Evolutionary conservation across 2,797 vertebrate genomes (phyloP), one percentile per base, ranked within the genome.

Genomic region (Propithecus deckenii): DNA sequence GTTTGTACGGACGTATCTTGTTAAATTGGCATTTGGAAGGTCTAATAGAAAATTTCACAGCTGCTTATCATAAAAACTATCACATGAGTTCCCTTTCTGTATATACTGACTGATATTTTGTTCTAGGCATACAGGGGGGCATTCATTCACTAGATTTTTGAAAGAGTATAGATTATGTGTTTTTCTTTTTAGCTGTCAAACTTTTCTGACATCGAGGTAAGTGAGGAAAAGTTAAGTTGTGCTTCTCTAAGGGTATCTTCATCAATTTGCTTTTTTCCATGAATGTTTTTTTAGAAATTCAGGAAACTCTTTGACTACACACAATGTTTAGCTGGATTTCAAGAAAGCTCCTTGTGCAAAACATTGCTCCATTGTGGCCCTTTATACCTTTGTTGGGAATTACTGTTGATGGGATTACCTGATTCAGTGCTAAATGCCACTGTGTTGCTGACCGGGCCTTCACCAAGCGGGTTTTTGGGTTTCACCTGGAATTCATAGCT

Each of bases 401-500:
- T 50, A 9, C 35, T 80, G 20, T 12, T 89, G 48, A 95, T 93
- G 46, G 28, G 46, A 96, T 98, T 99, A 99, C 99, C 99, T 98
- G 99, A 99, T 98, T 99, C 99, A n/a, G 99, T 99, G 97, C 91
- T 99, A 95, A 99, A 99, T 57, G 99, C 52, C 98, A 99, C 99
- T 4, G 99, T 98, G 3, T 99, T 99, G 96, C 99, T 99, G 86
- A 98, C 97, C 8, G 99, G 99, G 69, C 99, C 99, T 72, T 98
- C 98, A 92, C 99, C 99, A 46, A 99, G 98, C 89, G 99, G 99
- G 84, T 99, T 99, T 98, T 98, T 99, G 35, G 99, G 99, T 94
- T 99, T 99, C 95, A 99, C 99, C 4, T 98, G 99, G 98, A 99
- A 99, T 98, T 99, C 99, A 81, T 99, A 99, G 97, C 99, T 99